Conservation (phyloP, 2,888 invertebrate genomes). For the Dryococelus australis region DNA sequence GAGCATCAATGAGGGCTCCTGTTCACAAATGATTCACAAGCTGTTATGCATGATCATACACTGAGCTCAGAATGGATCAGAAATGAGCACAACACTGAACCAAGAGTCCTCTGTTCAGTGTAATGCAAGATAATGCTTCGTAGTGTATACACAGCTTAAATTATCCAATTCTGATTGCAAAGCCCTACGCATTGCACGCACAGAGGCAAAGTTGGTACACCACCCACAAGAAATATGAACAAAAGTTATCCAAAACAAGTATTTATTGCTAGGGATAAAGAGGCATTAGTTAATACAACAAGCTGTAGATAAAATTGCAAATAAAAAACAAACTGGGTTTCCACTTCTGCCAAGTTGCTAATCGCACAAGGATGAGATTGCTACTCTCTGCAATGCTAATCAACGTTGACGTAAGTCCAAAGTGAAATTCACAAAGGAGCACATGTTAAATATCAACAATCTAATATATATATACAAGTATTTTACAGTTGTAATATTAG, state of each 20-base stretch:
- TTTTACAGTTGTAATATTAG: not conserved
- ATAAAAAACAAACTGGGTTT: not conserved
- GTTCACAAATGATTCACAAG: too few species aligned
- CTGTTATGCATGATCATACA: too few species aligned
- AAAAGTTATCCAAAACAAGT: not conserved
- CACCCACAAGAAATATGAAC: not conserved
- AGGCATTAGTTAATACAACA: not conserved
- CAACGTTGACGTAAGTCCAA: not conserved
- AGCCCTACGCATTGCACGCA: too few species aligned
- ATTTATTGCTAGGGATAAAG: constrained; percentile 5
- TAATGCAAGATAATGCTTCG: too few species aligned
- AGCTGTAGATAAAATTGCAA: not conserved
- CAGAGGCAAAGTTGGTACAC: too few species aligned
- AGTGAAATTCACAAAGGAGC: not conserved
- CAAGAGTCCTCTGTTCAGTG: too few species aligned
- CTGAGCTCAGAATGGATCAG: too few species aligned
- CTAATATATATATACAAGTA: not conserved
- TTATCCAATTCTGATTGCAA: too few species aligned
- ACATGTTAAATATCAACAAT: not conserved
- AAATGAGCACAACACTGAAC: too few species aligned
- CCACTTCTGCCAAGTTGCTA: not conserved
- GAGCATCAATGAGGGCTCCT: too few species aligned
- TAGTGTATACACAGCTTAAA: too few species aligned
- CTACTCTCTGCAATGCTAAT: not conserved
- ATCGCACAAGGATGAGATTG: not conserved